Evolutionary conservation across 2,888 invertebrate genomes (phyloP), one percentile per base, ranked within the genome.

Genomic region (Drosophila parthenogenetica): DNA sequence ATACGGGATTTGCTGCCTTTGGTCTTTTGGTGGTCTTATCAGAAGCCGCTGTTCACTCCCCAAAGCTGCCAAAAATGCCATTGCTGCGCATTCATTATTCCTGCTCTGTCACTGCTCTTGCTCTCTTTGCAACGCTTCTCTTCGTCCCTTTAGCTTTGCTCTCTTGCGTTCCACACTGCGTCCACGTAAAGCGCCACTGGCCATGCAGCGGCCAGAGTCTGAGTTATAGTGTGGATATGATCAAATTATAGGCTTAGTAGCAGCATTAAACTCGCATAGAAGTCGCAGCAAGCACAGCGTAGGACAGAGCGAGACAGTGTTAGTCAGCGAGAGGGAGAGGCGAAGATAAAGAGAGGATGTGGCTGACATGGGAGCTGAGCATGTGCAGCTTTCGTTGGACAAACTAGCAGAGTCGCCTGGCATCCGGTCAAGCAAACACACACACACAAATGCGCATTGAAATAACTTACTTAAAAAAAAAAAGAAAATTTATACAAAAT

Each of bases 1-100:
- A 32, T 19, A 16, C 8, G 8, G 53, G 11, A 32, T 46, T 32
- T 49, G 17, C 13, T 32, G 57, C 53, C 54, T 42, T 62, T 67
- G 79, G 51, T 79, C 29, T 29, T 29, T 29, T 29, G 90, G 91
- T 91, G 91, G 91, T 90, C 92, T 91, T 91, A 91, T 91, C 91
- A 90, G 92, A 91, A 91, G 91, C 91, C 90, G 80, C 79, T 77
- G 87, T 81, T 73, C 77, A 79, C 86, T 81, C 77, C 75, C 80
- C 79, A 72, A 49, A 79, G 70, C 82, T 90, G 90, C 90, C 90
- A 88, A 71, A 86, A 89, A 79, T 86, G 83, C 81, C 87, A 81
- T 86, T 87, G 87, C 77, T 68, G 78, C 81, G 76, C 89, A 84
- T 87, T 77, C 79, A 85, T 90, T 86, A 85, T 82, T 73, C 74